A percentile compares a stretch with the other conserved stretches of the same genome.
phyloP scores from a whole-genome alignment of 2,888 invertebrate genomes.

The Aphidoletes aphidimyza region DNA sequence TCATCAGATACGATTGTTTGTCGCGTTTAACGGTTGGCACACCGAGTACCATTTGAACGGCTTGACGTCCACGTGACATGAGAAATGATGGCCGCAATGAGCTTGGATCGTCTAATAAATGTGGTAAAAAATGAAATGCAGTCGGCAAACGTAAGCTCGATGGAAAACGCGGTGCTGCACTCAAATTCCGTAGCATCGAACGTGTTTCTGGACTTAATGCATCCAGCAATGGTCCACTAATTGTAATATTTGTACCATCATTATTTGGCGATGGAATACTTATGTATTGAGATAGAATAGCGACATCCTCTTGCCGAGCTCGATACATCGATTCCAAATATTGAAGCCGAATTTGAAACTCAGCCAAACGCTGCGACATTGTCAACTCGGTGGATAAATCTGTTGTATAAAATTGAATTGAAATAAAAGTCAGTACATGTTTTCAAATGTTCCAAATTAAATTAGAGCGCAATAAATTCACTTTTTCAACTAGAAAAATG shows the following conservation, averaged over 20 bases:
- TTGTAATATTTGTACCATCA: conserved; percentile 57
- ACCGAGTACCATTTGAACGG: conserved; percentile 84
- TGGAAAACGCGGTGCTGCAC: conserved; percentile 67
- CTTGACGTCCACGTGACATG: conserved; percentile 77
- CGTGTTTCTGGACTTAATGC: conserved; percentile 67
- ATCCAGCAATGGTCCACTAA: conserved; percentile 62
- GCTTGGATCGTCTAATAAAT: conserved; percentile 80
- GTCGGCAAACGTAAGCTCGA: conserved; percentile 77
- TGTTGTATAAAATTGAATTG: conserved; percentile 60
- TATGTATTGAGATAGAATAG: conserved; percentile 75
- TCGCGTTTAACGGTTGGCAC: conserved; percentile 90
- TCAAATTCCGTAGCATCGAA: conserved; percentile 67
- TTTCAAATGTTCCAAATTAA: too few species aligned
- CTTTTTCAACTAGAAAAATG: too few species aligned
- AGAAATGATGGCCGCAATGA: conserved; percentile 79
- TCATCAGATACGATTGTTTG: conserved; percentile 85
- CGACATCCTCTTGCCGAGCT: conserved; percentile 80
- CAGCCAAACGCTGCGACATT: conserved; percentile 77
- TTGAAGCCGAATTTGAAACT: conserved; percentile 80
- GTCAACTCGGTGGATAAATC: conserved; percentile 74
- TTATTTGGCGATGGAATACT: conserved; percentile 64
- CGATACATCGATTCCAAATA: conserved; percentile 83
- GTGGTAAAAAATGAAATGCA: conserved; percentile 87
- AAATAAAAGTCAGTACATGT: neutral
- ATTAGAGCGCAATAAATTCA: too few species aligned